Evolutionary conservation across 2,113 vertebrate genomes (phyloP).

Genomic region (Hippocampus comes): DNA sequence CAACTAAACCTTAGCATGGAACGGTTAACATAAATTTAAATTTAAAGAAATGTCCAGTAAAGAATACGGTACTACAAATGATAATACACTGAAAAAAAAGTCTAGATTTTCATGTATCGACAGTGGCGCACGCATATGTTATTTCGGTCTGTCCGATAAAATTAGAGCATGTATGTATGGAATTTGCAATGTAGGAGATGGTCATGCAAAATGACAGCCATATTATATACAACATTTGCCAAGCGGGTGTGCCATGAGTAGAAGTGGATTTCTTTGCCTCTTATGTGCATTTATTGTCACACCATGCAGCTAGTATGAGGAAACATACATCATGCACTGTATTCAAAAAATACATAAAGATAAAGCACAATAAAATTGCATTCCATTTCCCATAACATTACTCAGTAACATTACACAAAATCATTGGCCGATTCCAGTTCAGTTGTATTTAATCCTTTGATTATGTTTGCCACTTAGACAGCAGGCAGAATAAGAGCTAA

Average conservation of each 20-base stretch:
- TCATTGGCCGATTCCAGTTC: background rate
- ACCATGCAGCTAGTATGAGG: conserved; percentile 27
- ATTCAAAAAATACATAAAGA: conserved; percentile 6
- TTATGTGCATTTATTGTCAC: conserved; percentile 21
- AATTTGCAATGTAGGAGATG: conserved; percentile 15
- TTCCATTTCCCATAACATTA: no score
- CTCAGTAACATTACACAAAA: background rate
- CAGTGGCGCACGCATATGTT: no score
- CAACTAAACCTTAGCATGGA: no score
- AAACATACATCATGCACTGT: conserved; percentile 22
- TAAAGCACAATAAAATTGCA: no score
- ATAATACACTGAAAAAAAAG: no score
- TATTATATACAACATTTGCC: background rate
- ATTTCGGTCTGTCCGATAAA: no score
- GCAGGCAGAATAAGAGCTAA: background rate
- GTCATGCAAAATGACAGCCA: conserved; percentile 13
- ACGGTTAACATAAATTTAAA: no score
- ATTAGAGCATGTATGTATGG: background rate
- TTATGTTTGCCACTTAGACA: background rate
- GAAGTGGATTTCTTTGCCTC: conserved; percentile 8
- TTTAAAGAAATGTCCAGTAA: no score
- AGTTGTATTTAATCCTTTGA: background rate
- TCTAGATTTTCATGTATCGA: no score
- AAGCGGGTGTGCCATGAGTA: conserved; percentile 11
- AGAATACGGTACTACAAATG: no score